Percentiles rank a stretch among this genome's conserved stretches.
Evolutionary conservation across 2,113 vertebrate genomes (phyloP).

Genomic region (Sclerurus mexicanus): DNA sequence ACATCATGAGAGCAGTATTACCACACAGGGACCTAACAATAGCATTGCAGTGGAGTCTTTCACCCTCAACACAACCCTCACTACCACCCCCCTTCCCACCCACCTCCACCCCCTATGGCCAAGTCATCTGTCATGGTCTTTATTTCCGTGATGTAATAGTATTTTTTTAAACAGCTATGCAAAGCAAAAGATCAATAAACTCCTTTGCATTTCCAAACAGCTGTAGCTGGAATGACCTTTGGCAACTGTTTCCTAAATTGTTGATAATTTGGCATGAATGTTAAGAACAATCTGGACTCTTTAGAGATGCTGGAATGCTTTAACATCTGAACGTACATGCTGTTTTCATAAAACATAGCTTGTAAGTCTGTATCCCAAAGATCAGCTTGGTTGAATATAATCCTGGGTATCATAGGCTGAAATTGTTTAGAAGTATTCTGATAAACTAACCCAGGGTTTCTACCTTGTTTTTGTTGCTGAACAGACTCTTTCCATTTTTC

Average conservation of each 20-base stretch:
- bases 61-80: neutral
- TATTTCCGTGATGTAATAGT: neutral
- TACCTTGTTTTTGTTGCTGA: neutral
- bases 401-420: neutral
- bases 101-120: neutral
- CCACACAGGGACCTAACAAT: neutral
- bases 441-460: neutral
- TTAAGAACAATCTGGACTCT: slow-evolving; percentile 10
- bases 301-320: neutral
- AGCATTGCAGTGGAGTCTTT: neutral
- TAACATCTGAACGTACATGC: neutral
- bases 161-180: neutral
- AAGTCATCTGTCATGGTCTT: neutral
- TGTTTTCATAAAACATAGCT: slow-evolving; percentile 1
- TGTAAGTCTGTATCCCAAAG: neutral
- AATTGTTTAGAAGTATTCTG: neutral
- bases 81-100: fast-evolving
- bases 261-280: slow-evolving; percentile 17
- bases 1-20: neutral
- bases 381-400: neutral
- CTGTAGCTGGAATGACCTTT: slow-evolving; percentile 21
- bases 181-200: slow-evolving; percentile 28
- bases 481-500: neutral
- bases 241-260: slow-evolving; percentile 40
- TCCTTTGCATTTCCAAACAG: neutral